Conservation (phyloP, 2,113 vertebrate genomes). For the Pycnonotus jocosus region DNA sequence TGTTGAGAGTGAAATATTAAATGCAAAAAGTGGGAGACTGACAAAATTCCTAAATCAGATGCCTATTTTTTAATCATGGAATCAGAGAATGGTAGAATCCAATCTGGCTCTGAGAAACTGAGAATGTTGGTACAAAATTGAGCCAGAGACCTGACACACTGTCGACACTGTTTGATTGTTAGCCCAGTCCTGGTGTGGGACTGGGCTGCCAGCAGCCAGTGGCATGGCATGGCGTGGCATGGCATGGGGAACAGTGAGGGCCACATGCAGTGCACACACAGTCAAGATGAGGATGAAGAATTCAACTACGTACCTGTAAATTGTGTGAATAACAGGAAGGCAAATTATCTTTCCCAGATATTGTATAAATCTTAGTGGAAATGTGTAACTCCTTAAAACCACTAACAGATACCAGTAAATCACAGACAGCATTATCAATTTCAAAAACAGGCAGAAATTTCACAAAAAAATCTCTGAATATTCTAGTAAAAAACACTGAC, state of each 20-base stretch:
- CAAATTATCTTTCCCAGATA: background rate
- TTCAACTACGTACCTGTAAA: background rate
- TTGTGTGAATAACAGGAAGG: background rate
- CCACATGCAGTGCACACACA: background rate
- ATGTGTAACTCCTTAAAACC: background rate
- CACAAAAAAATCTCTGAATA: background rate
- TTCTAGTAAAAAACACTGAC: background rate
- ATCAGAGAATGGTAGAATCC: background rate
- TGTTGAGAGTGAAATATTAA: background rate
- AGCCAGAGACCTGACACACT: background rate
- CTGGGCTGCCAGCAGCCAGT: background rate
- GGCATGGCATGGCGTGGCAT: accelerated
- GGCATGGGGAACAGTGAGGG: accelerated
- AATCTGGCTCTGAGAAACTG: background rate
- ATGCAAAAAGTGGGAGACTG: background rate
- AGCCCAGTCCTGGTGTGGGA: background rate
- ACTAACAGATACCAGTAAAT: background rate
- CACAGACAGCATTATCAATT: background rate
- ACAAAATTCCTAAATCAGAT: background rate
- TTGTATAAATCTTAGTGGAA: background rate
- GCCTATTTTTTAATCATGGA: background rate
- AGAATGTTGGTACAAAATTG: accelerated
- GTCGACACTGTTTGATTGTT: background rate
- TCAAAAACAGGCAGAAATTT: background rate
- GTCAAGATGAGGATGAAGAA: background rate